Conservation (phyloP, 2,113 vertebrate genomes). For the Mionectes macconnelli region DNA sequence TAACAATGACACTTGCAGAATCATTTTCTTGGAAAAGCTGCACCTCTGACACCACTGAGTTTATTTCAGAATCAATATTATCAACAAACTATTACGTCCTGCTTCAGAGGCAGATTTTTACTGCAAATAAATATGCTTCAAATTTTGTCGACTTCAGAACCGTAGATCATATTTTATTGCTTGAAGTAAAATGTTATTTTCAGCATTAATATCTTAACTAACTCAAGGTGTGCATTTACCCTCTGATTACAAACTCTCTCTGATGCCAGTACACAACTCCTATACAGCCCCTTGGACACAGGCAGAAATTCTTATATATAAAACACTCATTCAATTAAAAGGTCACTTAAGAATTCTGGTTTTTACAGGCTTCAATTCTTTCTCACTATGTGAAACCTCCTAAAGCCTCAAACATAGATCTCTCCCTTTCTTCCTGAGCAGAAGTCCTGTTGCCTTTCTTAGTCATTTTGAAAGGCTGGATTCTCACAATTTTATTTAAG, state of each 20-base stretch:
- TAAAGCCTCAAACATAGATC: neutral
- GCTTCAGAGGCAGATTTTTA: neutral
- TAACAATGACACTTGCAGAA: neutral
- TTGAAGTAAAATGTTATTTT: neutral
- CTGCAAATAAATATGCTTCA: neutral
- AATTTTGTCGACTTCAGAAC: conserved; percentile 1
- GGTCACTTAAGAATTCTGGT: neutral
- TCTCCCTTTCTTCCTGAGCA: neutral
- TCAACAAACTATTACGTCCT: neutral
- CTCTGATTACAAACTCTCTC: neutral
- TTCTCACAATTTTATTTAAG: neutral
- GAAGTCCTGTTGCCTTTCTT: neutral
- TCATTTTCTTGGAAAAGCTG: neutral
- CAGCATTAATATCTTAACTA: neutral
- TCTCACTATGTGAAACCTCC: neutral
- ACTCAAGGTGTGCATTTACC: neutral
- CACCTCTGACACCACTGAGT: neutral
- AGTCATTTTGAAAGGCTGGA: neutral
- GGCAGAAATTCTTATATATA: neutral
- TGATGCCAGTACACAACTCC: neutral
- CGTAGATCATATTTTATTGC: neutral
- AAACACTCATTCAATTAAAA: neutral
- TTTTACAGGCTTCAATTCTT: neutral
- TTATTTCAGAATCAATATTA: neutral
- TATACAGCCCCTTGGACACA: neutral